Base-by-base conservation (phyloP, 2,888 invertebrate species). In the Tillus elongatus region DNA sequence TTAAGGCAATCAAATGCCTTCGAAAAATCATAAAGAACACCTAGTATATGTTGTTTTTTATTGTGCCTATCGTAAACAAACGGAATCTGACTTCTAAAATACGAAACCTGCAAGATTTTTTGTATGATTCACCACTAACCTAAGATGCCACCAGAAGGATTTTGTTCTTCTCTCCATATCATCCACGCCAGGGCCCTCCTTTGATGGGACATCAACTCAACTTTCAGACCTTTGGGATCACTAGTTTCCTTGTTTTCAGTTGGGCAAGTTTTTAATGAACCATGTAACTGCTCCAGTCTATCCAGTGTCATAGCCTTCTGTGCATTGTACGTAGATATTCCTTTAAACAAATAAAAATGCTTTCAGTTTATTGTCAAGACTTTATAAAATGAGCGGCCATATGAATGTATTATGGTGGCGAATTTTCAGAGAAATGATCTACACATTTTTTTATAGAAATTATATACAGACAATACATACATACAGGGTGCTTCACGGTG, bases 171-270 rank as follows among this genome's bases (percentile, higher is more conserved):
- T 12, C 95, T 68, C 91, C 92, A 95, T 12, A 72, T 55, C 53
- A 96, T 69, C 93, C 95, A 96, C 8, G 82, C 75, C 0, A 96
- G 66, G 0, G 89, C 95, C 53, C 84, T 79, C 45, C 75, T 71
- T 63, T 95, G 95, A 66, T 95, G 91, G 6, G 72, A 67, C 83
- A 91, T 83, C 2, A 95, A 67, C 4, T 64, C 44, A 0, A 85
- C 70, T 53, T 68, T 72, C 0, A 92, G 60, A 0, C 76, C 78
- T 15, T 57, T 54, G 0, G 87, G 86, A 46, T 77, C 72, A 4
- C 69, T 60, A 0, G 74, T 77, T 14, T 67, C 57, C 6, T 71
- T 66, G 39, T 72, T 57, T 47, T 80, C 80, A 0, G 63, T 55
- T 0, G 89, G 88, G 16, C 82, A 75, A 0, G 73, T 73, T 28